Conservation (phyloP, 2,888 invertebrate genomes). For the Gari tellinella region DNA sequence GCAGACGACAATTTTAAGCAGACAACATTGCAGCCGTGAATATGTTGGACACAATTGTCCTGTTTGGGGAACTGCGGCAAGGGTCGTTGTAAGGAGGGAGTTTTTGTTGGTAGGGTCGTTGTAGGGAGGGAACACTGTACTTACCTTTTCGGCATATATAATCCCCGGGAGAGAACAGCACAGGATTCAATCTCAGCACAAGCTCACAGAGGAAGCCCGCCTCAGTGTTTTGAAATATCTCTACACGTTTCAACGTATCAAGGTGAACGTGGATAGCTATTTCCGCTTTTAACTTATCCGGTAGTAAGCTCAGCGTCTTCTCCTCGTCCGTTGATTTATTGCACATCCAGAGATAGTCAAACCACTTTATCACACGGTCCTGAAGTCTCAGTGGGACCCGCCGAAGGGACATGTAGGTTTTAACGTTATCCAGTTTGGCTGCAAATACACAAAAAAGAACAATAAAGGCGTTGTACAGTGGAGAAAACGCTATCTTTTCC, state of each 20-base stretch:
- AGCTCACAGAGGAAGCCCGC: conserved; percentile 99
- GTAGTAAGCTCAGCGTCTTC: conserved; percentile 86
- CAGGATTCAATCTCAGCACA: conserved; percentile 96
- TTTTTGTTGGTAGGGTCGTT: no score
- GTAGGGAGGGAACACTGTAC: no score
- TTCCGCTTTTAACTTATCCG: conserved; percentile 98
- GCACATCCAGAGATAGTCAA: conserved; percentile 99
- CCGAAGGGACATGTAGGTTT: conserved; percentile 99
- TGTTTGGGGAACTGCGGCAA: no score
- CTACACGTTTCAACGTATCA: conserved; percentile 96
- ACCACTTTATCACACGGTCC: conserved; percentile 99
- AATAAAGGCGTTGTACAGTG: no score
- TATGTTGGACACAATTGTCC: no score
- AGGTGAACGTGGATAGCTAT: conserved; percentile 99
- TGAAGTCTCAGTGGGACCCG: conserved; percentile 97
- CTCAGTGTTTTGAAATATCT: conserved; percentile 99
- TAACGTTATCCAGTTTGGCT: conserved; percentile 99
- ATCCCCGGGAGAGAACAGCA: conserved; percentile 98
- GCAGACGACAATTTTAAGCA: no score
- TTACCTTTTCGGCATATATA: conserved; percentile 99
- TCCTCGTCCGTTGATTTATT: conserved; percentile 99
- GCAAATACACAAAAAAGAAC: conserved; percentile 84
- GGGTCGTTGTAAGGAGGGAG: no score
- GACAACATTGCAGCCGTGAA: no score
- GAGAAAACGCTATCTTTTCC: no score